Conservation (phyloP, 64 coral and sea anemone species). For the Pachyseris speciosa region DNA sequence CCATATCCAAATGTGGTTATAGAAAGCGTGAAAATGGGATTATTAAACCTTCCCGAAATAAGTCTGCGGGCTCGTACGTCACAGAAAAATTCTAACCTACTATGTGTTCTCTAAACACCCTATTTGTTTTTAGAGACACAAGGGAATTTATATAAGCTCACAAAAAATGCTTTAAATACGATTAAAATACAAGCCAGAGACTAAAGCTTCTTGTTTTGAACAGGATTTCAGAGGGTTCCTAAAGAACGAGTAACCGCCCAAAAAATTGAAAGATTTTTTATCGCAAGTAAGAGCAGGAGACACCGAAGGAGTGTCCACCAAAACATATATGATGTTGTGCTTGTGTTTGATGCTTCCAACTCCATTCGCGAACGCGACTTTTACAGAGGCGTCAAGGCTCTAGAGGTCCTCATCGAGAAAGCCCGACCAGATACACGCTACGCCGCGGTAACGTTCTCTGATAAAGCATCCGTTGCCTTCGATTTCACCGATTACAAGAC, state of each 20-base stretch:
- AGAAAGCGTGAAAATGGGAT: no score
- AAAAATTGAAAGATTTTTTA: constrained; percentile 44
- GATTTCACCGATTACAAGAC: constrained; percentile 20
- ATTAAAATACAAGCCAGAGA: no score
- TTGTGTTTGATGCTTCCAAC: constrained; percentile 60
- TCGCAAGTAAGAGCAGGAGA: background rate
- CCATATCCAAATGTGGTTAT: no score
- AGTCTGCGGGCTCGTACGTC: no score
- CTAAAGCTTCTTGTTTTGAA: background rate
- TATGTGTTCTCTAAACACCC: no score
- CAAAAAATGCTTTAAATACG: no score
- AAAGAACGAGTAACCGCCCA: constrained; percentile 7
- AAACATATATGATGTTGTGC: constrained; percentile 17
- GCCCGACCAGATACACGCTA: constrained; percentile 23
- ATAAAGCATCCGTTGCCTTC: constrained; percentile 36
- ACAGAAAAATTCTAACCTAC: no score
- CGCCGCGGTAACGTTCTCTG: constrained; percentile 17
- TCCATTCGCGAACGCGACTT: constrained; percentile 57
- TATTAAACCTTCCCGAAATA: no score
- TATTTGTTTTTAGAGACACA: no score
- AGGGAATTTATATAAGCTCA: no score
- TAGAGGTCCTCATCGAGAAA: constrained; percentile 21
- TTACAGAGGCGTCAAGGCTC: constrained; percentile 26
- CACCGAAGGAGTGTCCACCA: background rate
- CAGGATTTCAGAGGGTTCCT: constrained; percentile 19